Percentiles rank a stretch among this genome's conserved stretches.
Conservation (phyloP, 2,797 vertebrate species). For the Notamacropus eugenii region DNA sequence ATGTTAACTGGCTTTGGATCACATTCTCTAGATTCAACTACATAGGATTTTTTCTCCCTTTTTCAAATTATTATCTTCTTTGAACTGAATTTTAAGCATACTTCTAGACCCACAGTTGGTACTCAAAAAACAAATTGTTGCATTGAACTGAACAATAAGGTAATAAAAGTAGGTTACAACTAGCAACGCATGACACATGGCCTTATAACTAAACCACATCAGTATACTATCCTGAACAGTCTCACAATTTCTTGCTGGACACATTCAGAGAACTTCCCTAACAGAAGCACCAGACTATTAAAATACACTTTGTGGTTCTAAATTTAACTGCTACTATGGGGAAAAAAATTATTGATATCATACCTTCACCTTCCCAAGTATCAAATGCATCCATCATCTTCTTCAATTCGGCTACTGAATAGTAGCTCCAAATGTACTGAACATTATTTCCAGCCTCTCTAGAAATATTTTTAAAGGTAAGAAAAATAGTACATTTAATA, state of each 20-base stretch:
- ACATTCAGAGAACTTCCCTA: background rate
- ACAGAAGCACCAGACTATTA: slow-evolving; percentile 14
- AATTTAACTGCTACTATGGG: slow-evolving; percentile 40
- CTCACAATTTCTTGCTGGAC: background rate
- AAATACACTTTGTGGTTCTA: slow-evolving; percentile 57
- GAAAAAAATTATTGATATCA: slow-evolving; percentile 40
- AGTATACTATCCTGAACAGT: background rate
- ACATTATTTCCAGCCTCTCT: slow-evolving; percentile 87
- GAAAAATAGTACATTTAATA: slow-evolving; percentile 31
- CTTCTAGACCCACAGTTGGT: background rate
- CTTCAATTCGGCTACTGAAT: slow-evolving; percentile 84
- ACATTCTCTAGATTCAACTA: background rate
- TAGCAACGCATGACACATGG: slow-evolving; percentile 19
- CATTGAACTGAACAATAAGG: slow-evolving; percentile 36
- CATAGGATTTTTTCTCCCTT: background rate
- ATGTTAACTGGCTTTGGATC: background rate
- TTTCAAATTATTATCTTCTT: slow-evolving; percentile 13
- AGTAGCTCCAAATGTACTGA: slow-evolving; percentile 88
- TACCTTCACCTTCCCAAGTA: slow-evolving; percentile 86
- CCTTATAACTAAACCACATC: slow-evolving; percentile 28
- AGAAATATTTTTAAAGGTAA: slow-evolving; percentile 74
- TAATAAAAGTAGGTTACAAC: slow-evolving; percentile 42
- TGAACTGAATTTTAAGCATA: slow-evolving; percentile 34
- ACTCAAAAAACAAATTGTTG: background rate
- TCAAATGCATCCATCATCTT: slow-evolving; percentile 87